Evolutionary conservation across 2,888 invertebrate genomes (phyloP).

Genomic region (Hydrotaea diabolus): DNA sequence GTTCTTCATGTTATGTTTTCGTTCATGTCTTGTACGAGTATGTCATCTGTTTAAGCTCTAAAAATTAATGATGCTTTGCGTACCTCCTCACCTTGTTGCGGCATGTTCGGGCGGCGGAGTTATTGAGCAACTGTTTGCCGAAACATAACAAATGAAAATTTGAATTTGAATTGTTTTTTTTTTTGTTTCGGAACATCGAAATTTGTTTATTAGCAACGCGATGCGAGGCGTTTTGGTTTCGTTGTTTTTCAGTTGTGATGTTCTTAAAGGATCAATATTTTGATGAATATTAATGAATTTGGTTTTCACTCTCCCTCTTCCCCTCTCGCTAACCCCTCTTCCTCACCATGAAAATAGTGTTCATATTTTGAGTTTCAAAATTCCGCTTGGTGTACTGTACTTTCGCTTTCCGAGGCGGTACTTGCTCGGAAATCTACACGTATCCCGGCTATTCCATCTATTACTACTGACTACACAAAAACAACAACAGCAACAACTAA

Average conservation of each 20-base stretch:
- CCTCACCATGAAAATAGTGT: background rate
- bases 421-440: conserved; percentile 34
- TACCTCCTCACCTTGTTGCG: conserved; percentile 8
- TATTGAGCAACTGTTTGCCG: background rate
- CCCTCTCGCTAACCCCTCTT: background rate
- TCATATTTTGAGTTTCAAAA: background rate
- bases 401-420: background rate
- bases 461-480: conserved; percentile 30
- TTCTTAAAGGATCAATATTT: conserved; percentile 63
- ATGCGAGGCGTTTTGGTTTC: background rate
- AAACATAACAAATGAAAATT: conserved; percentile 35
- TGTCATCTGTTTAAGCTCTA: conserved; percentile 70
- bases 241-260: conserved; percentile 12
- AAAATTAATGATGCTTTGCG: conserved; percentile 69
- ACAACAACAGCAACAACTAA: conserved; percentile 53
- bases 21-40: conserved; percentile 39
- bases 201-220: conserved; percentile 22
- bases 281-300: conserved; percentile 67
- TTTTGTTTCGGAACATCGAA: conserved; percentile 31
- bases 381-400: background rate
- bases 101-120: background rate
- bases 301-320: background rate
- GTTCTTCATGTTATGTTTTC: background rate
- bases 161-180: conserved; percentile 14
- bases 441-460: conserved; percentile 27